A percentile compares a stretch with the other conserved stretches of the same genome.
These are phyloP conservation scores for Gandaritis pyraliata DNA, from an alignment of 2,888 invertebrate genomes.

Conservation along the genomic window DNA sequence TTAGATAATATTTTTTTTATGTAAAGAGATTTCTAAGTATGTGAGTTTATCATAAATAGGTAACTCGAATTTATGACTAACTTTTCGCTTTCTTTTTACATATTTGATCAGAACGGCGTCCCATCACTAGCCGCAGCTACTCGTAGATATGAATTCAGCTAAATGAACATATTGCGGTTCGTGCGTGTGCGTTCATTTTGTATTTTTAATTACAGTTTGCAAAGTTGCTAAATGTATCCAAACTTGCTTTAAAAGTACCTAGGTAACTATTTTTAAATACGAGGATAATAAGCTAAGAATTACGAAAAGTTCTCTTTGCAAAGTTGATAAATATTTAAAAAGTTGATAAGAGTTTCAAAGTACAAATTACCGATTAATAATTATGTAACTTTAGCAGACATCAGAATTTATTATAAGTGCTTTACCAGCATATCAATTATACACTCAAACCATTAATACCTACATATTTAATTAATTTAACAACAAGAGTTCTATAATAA, in stretches of 20 bases:
- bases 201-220: constrained; percentile 11
- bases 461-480: neutral
- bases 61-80: no score
- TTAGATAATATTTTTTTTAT: no score
- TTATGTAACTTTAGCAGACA: no score
- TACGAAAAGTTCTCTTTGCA: neutral
- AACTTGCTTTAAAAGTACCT: neutral
- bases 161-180: constrained; percentile 12
- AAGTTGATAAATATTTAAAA: neutral
- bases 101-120: no score
- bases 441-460: no score
- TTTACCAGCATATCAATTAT: no score
- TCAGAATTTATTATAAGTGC: no score
- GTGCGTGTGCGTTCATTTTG: constrained; percentile 11
- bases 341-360: neutral
- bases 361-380: no score
- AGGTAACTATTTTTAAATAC: neutral
- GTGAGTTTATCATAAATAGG: no score
- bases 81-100: no score
- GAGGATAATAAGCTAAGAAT: neutral
- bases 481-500: neutral
- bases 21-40: no score
- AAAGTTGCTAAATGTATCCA: neutral
- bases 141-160: constrained; percentile 3
- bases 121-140: neutral